These are phyloP conservation scores for Thalassophryne amazonica DNA, from an alignment of 2,797 vertebrate species.

Conservation along the genomic window DNA sequence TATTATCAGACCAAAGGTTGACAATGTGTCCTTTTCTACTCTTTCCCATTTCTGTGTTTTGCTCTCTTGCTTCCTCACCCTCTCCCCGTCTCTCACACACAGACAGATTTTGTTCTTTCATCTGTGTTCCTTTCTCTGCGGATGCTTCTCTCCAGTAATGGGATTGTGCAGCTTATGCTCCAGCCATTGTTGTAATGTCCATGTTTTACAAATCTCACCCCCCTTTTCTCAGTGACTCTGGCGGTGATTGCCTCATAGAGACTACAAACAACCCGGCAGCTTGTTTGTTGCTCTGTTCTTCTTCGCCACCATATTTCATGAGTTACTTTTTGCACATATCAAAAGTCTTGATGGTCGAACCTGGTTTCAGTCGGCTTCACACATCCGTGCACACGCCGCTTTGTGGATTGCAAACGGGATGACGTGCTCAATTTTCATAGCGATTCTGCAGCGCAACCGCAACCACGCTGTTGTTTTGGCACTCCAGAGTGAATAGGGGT, in stretches of 20 bases:
- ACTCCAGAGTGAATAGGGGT: conserved; percentile 10
- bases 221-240: conserved; percentile 33
- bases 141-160: conserved; percentile 55
- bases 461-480: conserved; percentile 5
- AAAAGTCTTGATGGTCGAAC: conserved; percentile 36
- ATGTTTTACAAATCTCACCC: conserved; percentile 69
- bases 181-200: conserved; percentile 67
- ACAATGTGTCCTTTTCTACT: neutral
- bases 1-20: no score
- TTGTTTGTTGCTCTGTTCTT: conserved; percentile 1
- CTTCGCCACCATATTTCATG: neutral
- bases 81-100: conserved; percentile 8
- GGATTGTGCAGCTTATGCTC: conserved; percentile 68
- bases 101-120: conserved; percentile 31
- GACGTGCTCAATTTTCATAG: no score
- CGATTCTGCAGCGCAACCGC: conserved; percentile 5
- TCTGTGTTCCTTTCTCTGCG: conserved; percentile 28
- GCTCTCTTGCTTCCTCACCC: conserved; percentile 1
- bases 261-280: conserved; percentile 36
- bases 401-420: conserved; percentile 6
- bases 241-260: conserved; percentile 38
- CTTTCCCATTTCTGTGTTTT: neutral
- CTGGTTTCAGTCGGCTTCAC: conserved; percentile 32
- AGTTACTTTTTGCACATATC: conserved; percentile 10
- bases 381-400: conserved; percentile 14